Evolutionary conservation across 2,797 vertebrate genomes (phyloP), one percentile per base, ranked within the genome.

Genomic region (Anas capensis): DNA sequence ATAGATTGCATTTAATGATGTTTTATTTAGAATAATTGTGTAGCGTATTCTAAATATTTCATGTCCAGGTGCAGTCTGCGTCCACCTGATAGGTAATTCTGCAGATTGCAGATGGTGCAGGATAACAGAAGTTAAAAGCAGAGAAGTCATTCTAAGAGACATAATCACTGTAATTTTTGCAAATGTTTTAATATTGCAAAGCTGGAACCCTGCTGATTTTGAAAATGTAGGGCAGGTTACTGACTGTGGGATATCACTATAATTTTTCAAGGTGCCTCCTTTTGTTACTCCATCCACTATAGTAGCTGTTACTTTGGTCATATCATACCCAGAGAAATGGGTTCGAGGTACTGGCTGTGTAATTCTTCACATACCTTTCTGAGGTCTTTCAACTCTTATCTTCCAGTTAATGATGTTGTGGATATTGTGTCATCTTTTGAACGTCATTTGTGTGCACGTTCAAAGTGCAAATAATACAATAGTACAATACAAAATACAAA

Each of bases 251-350:
- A 29, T 90, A 40, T 8, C 15, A 82, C 27, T 72, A 29, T 42
- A 29, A 3, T 2, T 56, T 44, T 57, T 40, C 49, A 42, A 86
- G 57, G 31, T 38, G 14, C 31, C 87, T 79, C 10, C 10, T 89
- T 69, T 69, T 77, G 20, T 80, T 38, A 5, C 0, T 0, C 8
- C 40, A 21, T 53, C 82, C 31, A 11, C 34, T 54, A 11, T 42
- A 61, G 44, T 49, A 61, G 24, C 44, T 84, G 54, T 84, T 95
- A 66, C 77, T 75, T 82, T 84, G 73, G 73, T 86, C 40, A 16
- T 60, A 20, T 4, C n/a, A 8, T 33, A 20, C 5, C 31, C 17
- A 51, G 70, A 36, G 48, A 57, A 57, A 27, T 6, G 15, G 5
- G 19, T 54, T 36, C 68, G 49, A 58, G 38, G 33, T 64, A 17